phyloP scores from a whole-genome alignment of 2,888 invertebrate species.

The Eupithecia dodoneata region DNA sequence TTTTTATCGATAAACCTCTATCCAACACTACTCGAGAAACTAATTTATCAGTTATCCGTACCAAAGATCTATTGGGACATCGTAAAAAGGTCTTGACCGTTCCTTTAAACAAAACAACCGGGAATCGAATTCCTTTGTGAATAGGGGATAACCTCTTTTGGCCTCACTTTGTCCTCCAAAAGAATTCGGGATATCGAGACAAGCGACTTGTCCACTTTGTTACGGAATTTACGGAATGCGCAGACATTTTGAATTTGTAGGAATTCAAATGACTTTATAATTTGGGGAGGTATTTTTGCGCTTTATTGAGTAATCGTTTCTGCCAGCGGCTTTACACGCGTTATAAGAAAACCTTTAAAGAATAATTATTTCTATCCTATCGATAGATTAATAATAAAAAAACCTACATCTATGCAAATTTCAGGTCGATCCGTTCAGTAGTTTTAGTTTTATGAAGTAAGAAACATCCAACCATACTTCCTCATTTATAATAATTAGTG shows the following conservation, averaged over 20 bases:
- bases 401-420: not conserved
- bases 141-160: slow-evolving; percentile 37
- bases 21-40: slow-evolving; percentile 36
- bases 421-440: not conserved
- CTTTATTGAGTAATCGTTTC: not conserved
- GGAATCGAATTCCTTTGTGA: slow-evolving; percentile 42
- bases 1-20: slow-evolving; percentile 15
- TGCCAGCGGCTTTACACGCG: not conserved
- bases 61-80: slow-evolving; percentile 46
- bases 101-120: slow-evolving; percentile 49
- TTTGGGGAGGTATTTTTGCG: not conserved
- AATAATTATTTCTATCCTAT: not conserved
- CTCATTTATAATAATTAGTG: no score
- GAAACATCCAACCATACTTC: not conserved
- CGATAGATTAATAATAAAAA: not conserved
- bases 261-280: slow-evolving; percentile 12
- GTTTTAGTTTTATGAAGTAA: not conserved
- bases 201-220: slow-evolving; percentile 27
- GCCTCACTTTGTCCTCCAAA: slow-evolving; percentile 35
- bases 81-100: slow-evolving; percentile 45
- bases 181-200: slow-evolving; percentile 32
- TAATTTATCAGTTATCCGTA: slow-evolving; percentile 50
- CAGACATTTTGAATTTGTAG: slow-evolving; percentile 6
- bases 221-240: slow-evolving; percentile 19
- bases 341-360: not conserved